Percentiles rank a stretch among this genome's conserved stretches.
Evolutionary conservation across 2,797 vertebrate genomes (phyloP).

Genomic region (Thunnus albacares): DNA sequence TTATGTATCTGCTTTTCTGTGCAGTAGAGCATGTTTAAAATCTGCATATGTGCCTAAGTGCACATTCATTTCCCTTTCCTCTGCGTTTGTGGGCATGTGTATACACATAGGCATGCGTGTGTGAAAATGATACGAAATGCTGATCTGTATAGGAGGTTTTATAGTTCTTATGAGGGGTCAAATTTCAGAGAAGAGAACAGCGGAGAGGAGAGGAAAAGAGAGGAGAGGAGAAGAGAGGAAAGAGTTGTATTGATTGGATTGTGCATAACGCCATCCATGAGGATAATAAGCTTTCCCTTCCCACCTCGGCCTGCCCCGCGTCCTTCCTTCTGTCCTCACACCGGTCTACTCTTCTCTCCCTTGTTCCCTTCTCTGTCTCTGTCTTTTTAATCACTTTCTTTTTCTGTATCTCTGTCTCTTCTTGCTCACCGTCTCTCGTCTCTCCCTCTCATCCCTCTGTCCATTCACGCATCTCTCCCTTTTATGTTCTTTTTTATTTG

Average conservation of each 20-base stretch:
- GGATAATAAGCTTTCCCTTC: conserved; percentile 64
- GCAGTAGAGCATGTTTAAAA: neutral
- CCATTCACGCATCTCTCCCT: neutral
- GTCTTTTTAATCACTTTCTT: no score
- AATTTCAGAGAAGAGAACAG: conserved; percentile 68
- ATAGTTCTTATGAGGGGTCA: conserved; percentile 52
- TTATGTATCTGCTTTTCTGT: neutral
- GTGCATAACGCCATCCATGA: conserved; percentile 52
- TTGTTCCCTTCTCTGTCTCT: conserved; percentile 6
- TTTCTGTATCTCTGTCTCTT: conserved; percentile 10
- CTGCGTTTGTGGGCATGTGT: conserved; percentile 5
- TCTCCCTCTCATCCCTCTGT: neutral
- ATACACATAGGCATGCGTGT: neutral
- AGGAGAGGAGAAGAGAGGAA: conserved; percentile 37
- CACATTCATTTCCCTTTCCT: neutral
- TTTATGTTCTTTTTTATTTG: conserved; percentile 21
- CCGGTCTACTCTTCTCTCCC: conserved; percentile 18
- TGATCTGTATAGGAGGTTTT: conserved; percentile 52
- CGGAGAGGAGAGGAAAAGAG: conserved; percentile 30
- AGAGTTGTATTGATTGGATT: conserved; percentile 72
- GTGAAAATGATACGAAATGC: conserved; percentile 30
- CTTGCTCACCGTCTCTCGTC: conserved; percentile 6
- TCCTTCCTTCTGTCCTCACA: conserved; percentile 64
- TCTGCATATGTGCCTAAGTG: neutral
- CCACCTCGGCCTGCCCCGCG: conserved; percentile 39